Conservation (phyloP, 2,113 vertebrate genomes). For the Hucho hucho region DNA sequence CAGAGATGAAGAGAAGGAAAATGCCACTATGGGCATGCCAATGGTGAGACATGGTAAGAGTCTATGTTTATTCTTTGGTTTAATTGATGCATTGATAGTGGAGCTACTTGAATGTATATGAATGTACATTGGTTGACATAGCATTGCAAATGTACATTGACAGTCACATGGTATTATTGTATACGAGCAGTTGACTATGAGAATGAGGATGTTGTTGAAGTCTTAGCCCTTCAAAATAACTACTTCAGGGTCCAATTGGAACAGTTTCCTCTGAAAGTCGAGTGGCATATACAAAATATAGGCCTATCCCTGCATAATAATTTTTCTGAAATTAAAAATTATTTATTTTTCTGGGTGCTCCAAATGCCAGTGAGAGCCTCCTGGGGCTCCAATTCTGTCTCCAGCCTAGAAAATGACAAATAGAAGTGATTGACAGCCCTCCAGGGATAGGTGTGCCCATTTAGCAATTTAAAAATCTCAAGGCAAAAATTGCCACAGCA, state of each 20-base stretch:
- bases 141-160: no score
- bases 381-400: conserved; percentile 39
- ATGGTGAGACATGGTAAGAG: conserved; percentile 64
- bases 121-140: background rate
- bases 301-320: conserved; percentile 6
- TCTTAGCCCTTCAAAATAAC: background rate
- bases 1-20: conserved; percentile 50
- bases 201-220: background rate
- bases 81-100: background rate
- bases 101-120: background rate
- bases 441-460: conserved; percentile 52
- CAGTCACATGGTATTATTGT: background rate
- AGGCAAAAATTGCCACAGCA: conserved; percentile 48
- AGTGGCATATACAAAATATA: no score
- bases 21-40: conserved; percentile 39
- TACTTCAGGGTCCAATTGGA: conserved; percentile 32
- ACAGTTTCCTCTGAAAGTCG: conserved; percentile 15
- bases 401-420: conserved; percentile 64
- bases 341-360: conserved; percentile 17
- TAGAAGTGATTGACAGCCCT: conserved; percentile 69
- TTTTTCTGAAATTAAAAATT: background rate
- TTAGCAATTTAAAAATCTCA: conserved; percentile 64
- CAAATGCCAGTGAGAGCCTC: conserved; percentile 57
- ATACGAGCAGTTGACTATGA: background rate
- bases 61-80: conserved; percentile 31